Base-by-base conservation (phyloP, 2,888 invertebrate species). In the Stenoptilia bipunctidactyla region DNA sequence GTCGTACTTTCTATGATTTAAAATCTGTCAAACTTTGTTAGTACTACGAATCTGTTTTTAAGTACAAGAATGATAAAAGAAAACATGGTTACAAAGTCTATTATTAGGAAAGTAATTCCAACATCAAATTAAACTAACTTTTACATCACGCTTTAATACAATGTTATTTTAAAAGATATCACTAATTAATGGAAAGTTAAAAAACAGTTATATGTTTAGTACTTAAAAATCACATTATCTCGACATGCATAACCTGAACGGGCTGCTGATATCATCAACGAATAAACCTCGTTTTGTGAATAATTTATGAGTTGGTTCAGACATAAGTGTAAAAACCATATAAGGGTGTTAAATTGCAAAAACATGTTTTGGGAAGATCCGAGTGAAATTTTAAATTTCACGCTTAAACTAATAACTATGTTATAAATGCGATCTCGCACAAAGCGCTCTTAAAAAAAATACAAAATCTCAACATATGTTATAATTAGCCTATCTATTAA, bases 391-490 rank as follows among this genome's bases (percentile, higher is more conserved):
- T 57, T 58, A 60, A 79, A 82, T 80, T 77, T 75, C 79, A 76
- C 74, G 51, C 53, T 46, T 50, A 53, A 52, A 51, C 62, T 72
- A 74, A 59, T 54, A 53, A 56, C 65, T 72, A 71, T 54, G 50
- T 65, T 77, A 67, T 77, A 79, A 74, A 80, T 58, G 64, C 76
- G 71, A 61, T 44, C 52, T 65, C 74, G 74, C 72, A 71, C 76
- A 82, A 80, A 80, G 80, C 80, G 82, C 77, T 80, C 73, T 80
- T 77, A 79, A 75, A 75, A 75, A 79, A 68, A 79, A 77, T 71
- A 76, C 75, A 75, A 74, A 62, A 57, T 71, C 56, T 73, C 68
- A 79, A 79, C 76, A 61, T 76, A 75, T 63, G 20, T 20, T 71
- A 72, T 74, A 79, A 76, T 82, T 79, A 79, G 64, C 67, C 82